Conservation (phyloP, 2,888 invertebrate genomes). For the Allygus modestus region DNA sequence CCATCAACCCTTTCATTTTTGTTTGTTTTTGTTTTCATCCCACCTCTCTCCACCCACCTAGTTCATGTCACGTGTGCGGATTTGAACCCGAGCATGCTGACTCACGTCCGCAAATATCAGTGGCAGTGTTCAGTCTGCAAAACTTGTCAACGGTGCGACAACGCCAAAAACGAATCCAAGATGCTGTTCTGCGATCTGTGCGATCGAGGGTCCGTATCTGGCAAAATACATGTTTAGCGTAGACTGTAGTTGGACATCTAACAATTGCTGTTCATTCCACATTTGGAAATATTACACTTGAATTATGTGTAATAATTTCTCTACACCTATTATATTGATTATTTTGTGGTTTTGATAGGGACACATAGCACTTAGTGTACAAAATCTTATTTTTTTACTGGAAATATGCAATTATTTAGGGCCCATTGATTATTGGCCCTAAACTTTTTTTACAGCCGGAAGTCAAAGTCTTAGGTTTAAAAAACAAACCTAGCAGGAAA, state of each 20-base stretch:
- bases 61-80: slow-evolving; percentile 92
- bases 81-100: slow-evolving; percentile 88
- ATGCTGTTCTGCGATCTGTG: slow-evolving; percentile 97
- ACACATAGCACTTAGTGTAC: too few relatives aligned
- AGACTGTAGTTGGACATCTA: slow-evolving; percentile 10
- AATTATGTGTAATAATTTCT: too few relatives aligned
- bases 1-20: slow-evolving; percentile 45
- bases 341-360: background rate
- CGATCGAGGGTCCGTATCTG: slow-evolving; percentile 84
- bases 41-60: slow-evolving; percentile 46
- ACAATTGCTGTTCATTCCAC: slow-evolving; percentile 11
- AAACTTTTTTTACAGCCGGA: too few relatives aligned
- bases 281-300: background rate
- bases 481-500: too few relatives aligned
- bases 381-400: too few relatives aligned
- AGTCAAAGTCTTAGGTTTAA: too few relatives aligned
- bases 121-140: slow-evolving; percentile 98
- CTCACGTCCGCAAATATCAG: slow-evolving; percentile 89
- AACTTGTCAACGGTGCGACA: slow-evolving; percentile 90
- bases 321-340: too few relatives aligned
- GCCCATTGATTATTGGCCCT: too few relatives aligned
- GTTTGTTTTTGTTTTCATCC: slow-evolving; percentile 44
- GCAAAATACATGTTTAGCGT: slow-evolving; percentile 56
- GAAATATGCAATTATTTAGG: too few relatives aligned
- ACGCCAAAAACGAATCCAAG: slow-evolving; percentile 90